A percentile compares a stretch with the other conserved stretches of the same genome.
phyloP scores from a whole-genome alignment of 2,113 vertebrate species.

The Nothocercus julius region DNA sequence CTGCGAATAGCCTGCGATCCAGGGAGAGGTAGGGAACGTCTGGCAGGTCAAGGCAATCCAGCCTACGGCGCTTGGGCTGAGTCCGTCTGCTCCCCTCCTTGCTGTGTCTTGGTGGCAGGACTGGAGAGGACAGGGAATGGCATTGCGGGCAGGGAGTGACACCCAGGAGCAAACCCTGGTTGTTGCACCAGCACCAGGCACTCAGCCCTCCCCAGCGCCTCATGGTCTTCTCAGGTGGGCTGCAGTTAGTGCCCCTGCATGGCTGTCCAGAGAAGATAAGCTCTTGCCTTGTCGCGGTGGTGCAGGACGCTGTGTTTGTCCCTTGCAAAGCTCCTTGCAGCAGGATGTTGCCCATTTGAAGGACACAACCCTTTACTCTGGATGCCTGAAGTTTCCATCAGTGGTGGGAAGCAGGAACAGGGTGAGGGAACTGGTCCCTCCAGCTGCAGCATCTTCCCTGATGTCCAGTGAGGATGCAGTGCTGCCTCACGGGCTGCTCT shows the following conservation, averaged over 20 bases:
- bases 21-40: not conserved
- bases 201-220: not conserved
- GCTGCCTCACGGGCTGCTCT: not conserved
- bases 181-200: not conserved
- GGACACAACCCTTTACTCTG: not conserved
- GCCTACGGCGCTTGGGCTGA: not conserved
- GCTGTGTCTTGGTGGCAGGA: not conserved
- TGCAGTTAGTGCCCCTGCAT: not conserved
- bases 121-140: not conserved
- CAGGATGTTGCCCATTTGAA: not conserved
- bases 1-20: not conserved
- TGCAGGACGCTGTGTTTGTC: not conserved
- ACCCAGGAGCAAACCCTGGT: conserved; percentile 10
- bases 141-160: not conserved
- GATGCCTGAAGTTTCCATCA: rapidly evolving
- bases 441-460: not conserved
- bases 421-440: not conserved
- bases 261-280: not conserved
- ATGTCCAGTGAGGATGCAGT: not conserved
- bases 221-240: not conserved
- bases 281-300: not conserved
- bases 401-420: not conserved
- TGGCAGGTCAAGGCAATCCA: not conserved
- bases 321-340: not conserved
- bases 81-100: not conserved